phyloP scores from a whole-genome alignment of 2,888 invertebrate genomes.

The Plusia festucae region DNA sequence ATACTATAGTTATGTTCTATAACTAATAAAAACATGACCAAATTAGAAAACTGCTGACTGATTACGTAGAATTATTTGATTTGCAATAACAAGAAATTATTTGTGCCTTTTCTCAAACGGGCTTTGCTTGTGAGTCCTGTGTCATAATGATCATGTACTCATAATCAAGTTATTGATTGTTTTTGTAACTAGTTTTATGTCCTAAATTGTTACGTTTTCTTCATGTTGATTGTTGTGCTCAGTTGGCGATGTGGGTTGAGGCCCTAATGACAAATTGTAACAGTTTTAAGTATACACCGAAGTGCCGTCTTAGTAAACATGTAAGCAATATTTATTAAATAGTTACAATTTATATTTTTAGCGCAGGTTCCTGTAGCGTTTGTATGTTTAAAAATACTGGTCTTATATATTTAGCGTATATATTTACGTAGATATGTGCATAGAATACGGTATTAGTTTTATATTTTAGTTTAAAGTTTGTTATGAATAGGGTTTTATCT shows the following conservation, averaged over 20 bases:
- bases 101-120: background rate
- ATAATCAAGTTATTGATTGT: background rate
- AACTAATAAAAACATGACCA: background rate
- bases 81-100: background rate
- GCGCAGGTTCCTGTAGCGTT: background rate
- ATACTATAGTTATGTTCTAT: constrained; percentile 11
- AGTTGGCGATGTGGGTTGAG: background rate
- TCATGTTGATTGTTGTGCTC: background rate
- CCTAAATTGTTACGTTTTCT: background rate
- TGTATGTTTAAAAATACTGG: background rate
- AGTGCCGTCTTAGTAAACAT: background rate
- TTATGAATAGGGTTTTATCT: constrained; percentile 28
- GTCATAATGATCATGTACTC: background rate
- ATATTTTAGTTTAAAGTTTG: constrained; percentile 33
- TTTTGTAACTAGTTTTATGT: background rate
- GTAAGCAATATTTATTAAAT: background rate
- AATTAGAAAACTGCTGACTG: background rate
- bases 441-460: constrained; percentile 31
- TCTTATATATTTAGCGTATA: constrained; percentile 14
- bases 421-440: constrained; percentile 10
- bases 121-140: background rate
- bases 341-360: background rate
- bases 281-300: background rate
- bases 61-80: background rate
- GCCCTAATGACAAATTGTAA: background rate